phyloP scores from a whole-genome alignment of 2,888 invertebrate species.

The Campoplex capitator region DNA sequence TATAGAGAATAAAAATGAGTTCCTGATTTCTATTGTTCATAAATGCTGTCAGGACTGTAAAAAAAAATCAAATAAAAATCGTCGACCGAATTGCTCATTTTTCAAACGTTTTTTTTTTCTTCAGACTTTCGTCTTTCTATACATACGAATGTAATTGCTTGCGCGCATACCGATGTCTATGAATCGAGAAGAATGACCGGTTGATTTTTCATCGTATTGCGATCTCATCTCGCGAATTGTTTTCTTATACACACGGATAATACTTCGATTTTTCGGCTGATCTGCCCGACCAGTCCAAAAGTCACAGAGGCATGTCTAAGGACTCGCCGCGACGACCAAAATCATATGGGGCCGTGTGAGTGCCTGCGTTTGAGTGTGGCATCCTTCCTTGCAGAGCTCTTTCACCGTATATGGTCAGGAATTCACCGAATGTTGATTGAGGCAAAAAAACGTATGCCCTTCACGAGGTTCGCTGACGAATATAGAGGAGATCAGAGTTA shows the following conservation, averaged over 20 bases:
- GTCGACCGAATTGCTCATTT: too few relatives aligned
- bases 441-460: slow-evolving; percentile 64
- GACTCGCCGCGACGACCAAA: slow-evolving; percentile 1
- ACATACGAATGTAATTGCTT: not conserved
- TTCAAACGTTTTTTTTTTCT: too few relatives aligned
- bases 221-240: slow-evolving; percentile 50
- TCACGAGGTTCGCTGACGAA: slow-evolving; percentile 42
- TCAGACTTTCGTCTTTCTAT: not conserved
- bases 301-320: slow-evolving; percentile 40
- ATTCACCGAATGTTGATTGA: slow-evolving; percentile 77
- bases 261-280: slow-evolving; percentile 57
- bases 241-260: slow-evolving; percentile 51
- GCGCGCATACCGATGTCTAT: slow-evolving; percentile 1
- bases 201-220: slow-evolving; percentile 53
- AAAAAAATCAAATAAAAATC: not conserved
- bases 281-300: slow-evolving; percentile 35
- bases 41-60: not conserved
- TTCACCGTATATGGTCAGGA: slow-evolving; percentile 80
- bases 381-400: slow-evolving; percentile 69
- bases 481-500: slow-evolving; percentile 19
- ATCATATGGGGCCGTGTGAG: slow-evolving; percentile 1
- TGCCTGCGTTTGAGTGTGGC: slow-evolving; percentile 29
- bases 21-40: too few relatives aligned
- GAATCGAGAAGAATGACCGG: slow-evolving; percentile 55
- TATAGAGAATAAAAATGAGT: too few relatives aligned